A percentile compares a stretch with the other conserved stretches of the same genome.
These are phyloP conservation scores for Leptinotarsa haldemani DNA, from an alignment of 2,888 invertebrate genomes.

Conservation along the genomic window DNA sequence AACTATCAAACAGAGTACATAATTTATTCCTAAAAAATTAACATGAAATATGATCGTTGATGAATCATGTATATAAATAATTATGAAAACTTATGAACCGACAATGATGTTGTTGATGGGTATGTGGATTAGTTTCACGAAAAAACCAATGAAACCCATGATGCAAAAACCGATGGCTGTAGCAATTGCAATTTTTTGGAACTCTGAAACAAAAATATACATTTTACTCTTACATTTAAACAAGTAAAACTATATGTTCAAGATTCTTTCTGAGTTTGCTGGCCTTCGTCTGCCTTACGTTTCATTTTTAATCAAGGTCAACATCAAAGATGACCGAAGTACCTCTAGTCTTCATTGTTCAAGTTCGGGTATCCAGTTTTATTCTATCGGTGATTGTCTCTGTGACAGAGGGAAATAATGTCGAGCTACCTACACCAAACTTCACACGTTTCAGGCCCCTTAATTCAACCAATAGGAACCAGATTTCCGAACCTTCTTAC, in stretches of 20 bases:
- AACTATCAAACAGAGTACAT: slow-evolving; percentile 19
- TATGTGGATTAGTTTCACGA: slow-evolving; percentile 99
- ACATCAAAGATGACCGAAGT: too few species aligned
- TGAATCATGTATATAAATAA: slow-evolving; percentile 44
- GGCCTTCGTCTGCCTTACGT: too few species aligned
- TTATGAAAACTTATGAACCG: slow-evolving; percentile 72
- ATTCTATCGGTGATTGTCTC: too few species aligned
- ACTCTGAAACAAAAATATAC: slow-evolving; percentile 77
- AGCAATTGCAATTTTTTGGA: slow-evolving; percentile 99
- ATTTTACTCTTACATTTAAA: background rate
- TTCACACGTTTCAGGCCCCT: too few species aligned
- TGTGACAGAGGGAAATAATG: too few species aligned
- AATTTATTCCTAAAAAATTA: slow-evolving; percentile 27
- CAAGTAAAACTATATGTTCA: background rate
- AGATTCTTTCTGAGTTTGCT: background rate
- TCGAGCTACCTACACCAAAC: too few species aligned
- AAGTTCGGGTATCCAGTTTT: too few species aligned
- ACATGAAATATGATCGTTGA: slow-evolving; percentile 43
- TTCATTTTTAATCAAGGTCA: too few species aligned
- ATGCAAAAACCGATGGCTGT: slow-evolving; percentile 99
- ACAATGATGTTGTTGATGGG: slow-evolving; percentile 98
- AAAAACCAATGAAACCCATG: slow-evolving; percentile 99
- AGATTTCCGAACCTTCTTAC: too few species aligned
- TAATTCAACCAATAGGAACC: too few species aligned
- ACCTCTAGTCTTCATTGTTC: too few species aligned